Base-by-base conservation (phyloP, 2,888 invertebrate species). In the Nematopogon swammerdamellus region DNA sequence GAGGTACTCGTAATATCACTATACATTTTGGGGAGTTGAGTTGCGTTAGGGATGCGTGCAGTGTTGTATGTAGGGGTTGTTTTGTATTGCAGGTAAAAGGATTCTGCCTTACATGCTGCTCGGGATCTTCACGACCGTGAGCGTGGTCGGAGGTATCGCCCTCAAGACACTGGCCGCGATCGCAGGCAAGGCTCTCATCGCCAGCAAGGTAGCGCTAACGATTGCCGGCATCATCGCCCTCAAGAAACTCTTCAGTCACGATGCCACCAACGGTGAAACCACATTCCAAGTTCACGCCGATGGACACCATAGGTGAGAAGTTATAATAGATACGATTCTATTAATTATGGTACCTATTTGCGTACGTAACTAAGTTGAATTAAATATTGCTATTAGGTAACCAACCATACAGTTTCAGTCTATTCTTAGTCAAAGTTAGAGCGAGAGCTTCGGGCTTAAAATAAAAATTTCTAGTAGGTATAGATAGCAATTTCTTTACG, bases 141-240 rank as follows among this genome's bases (percentile, higher is more conserved):
- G 87, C 57, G 81, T 88, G 52, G 85, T 87, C 45, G 87, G 85
- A 54, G 87, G 88, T 1, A 71, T 88, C 63, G 84, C 87, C 43
- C 70, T 88, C 60, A 88, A 88, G 69, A 85, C 85, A 19, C 68
- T 88, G 55, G 87, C 87, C 49, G 79, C 85, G 20, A 85, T 88
- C 59, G 88, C 88, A 46, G 87, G 85, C 46, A 87, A 88, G 65
- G 87, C 88, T 30, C 73, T 89, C 54, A 82, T 89, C 53, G 86
- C 88, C 56, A 86, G 87, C 64, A 89, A 89, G 65, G 85, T 88
- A 46, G 88, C 88, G 2, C 67, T 89, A 51, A 85, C 88, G 52
- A 87, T 89, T 58, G 85, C 88, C 53, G 85, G 87, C 49, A 86
- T 88, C 51, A 85, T 88, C 58, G 87, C 85, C 18, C 68, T 88